Percentiles rank a stretch among this genome's conserved stretches.
Evolutionary conservation across 2,797 vertebrate genomes (phyloP).

Genomic region (Lerista edwardsae): DNA sequence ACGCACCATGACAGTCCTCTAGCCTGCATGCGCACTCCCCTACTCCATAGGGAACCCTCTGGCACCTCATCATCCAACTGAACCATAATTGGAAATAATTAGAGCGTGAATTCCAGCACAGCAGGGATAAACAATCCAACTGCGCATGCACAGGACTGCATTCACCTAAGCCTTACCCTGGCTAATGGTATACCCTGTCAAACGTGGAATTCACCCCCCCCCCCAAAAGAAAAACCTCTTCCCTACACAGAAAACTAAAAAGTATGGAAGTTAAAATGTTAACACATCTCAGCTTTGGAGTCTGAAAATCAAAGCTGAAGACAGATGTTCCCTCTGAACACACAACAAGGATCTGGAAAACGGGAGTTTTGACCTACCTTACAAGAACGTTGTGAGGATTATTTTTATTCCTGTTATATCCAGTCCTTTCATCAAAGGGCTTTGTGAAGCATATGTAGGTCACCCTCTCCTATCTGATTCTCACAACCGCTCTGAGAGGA

Average conservation of each 20-base stretch:
- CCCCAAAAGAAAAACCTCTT: too few relatives aligned
- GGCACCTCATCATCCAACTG: conserved; percentile 52
- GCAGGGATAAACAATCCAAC: conserved; percentile 25
- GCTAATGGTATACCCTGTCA: too few relatives aligned
- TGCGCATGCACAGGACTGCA: background rate
- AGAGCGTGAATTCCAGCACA: conserved; percentile 64
- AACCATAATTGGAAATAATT: conserved; percentile 76
- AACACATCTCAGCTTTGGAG: background rate
- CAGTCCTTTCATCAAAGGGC: background rate
- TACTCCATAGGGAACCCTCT: conserved; percentile 44
- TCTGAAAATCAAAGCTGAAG: background rate
- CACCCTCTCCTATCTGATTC: too few relatives aligned
- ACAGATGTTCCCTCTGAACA: background rate
- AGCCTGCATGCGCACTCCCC: background rate
- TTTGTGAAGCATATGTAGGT: too few relatives aligned
- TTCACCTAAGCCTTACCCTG: background rate
- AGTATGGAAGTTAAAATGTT: background rate
- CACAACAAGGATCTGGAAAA: background rate
- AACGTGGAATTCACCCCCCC: background rate
- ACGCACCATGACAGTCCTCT: background rate
- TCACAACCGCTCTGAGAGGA: too few relatives aligned
- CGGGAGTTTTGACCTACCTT: background rate
- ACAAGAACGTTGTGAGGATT: background rate
- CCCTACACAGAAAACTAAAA: background rate
- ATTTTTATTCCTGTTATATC: background rate